Evolutionary conservation across 1,140 invertebrate genomes (phyloP), one percentile per base, ranked within the genome.

Genomic region (Listronotus bonariensis): DNA sequence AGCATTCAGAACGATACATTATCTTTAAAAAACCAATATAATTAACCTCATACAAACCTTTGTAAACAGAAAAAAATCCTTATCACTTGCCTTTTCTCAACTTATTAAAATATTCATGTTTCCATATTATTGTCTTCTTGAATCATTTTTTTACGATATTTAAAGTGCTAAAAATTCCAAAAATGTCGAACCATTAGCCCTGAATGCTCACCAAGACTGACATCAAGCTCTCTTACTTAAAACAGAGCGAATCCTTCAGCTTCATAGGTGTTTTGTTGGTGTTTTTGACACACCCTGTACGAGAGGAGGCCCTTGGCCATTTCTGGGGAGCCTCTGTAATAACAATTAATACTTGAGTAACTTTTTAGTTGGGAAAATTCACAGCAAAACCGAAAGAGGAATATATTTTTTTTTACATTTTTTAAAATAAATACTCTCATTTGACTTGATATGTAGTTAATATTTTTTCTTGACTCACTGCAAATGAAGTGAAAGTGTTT

Each of bases 271-370:
- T 36, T 54, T 51, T 56, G 53, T 14, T 56, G 55, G 43, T 55
- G 17, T 57, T 65, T 57, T 65, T 57, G 62, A 65, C 54, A 65
- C 62, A 65, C 62, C 62, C 62, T 40, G 53, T 49, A 65, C 54
- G 56, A 49, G 15, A 31, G 20, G 68, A 70, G 71, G 66, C 34
- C 34, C 34, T 36, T 5, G 34, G 34, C 34, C 34, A 69, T 74
- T 71, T 71, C 70, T 62, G 70, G 66, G 65, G 69, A 76, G 74
- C 74, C 75, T 78, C 77, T 78, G 77, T 77, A 78, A 78, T 77
- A 73, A 72, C 68, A 72, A 72, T 67, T 26, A 68, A 34, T 38
- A 68, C 65, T 75, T 75, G 72, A 75, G 71, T 74, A 68, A 38
- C 53, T 34, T 53, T 66, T 66, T 53, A 46, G 55, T 55, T 17